A percentile compares a stretch with the other conserved stretches of the same genome.
phyloP scores from a whole-genome alignment of 2,113 vertebrate species.

The Pluvialis apricaria region DNA sequence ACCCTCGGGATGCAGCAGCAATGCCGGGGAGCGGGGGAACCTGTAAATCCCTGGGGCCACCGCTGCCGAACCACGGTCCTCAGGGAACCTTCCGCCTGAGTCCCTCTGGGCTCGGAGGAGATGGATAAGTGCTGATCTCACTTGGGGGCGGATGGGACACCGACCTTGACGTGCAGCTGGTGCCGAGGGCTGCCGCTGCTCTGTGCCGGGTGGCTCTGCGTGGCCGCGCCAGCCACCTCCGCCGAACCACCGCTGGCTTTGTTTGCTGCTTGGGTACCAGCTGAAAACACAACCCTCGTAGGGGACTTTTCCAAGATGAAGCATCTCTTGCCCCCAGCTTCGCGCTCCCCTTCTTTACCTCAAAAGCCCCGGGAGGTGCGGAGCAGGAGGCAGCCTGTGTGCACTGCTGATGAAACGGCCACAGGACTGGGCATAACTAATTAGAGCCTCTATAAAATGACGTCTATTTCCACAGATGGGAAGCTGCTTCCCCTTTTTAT shows the following conservation, averaged over 20 bases:
- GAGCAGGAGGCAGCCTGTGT: not conserved
- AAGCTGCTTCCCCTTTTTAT: not conserved
- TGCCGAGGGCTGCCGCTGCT: rapidly evolving
- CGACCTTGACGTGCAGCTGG: rapidly evolving
- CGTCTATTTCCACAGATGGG: slow-evolving; percentile 28
- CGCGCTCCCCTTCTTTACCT: not conserved
- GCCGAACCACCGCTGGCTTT: not conserved
- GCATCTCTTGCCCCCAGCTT: not conserved
- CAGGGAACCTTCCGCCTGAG: not conserved
- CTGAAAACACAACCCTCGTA: rapidly evolving
- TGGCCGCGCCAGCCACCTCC: rapidly evolving
- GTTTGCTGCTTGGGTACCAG: not conserved
- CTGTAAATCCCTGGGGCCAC: rapidly evolving
- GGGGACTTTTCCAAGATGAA: not conserved
- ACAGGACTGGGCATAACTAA: slow-evolving; percentile 4
- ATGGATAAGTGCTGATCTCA: not conserved
- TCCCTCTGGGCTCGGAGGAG: not conserved
- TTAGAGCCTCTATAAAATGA: slow-evolving; percentile 18
- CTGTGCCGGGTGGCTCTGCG: not conserved
- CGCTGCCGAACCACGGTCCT: rapidly evolving
- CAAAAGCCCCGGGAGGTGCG: rapidly evolving
- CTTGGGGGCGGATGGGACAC: rapidly evolving
- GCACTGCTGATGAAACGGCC: rapidly evolving
- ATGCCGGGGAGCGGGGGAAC: not conserved
- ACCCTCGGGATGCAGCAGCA: rapidly evolving